Evolutionary conservation across 2,888 invertebrate genomes (phyloP), one percentile per base, ranked within the genome.

Genomic region (Azorinus chamasolen): DNA sequence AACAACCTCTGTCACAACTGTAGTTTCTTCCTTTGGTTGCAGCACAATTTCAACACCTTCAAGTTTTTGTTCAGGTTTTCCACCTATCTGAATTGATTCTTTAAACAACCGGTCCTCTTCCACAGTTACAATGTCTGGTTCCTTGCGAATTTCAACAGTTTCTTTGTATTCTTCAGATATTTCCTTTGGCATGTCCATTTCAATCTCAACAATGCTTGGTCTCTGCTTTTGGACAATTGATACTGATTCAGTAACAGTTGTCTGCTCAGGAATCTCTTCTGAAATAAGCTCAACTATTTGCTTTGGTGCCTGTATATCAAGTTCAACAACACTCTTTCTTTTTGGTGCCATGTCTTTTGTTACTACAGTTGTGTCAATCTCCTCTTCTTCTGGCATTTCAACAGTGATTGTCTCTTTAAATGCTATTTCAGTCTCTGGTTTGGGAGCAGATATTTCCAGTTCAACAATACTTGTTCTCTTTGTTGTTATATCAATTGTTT

Each of bases 401-500:
- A 32, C 10, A 6, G 10, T 32, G 10, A 32, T 10, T 32, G 4
- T 10, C 32, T 53, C 53, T 27, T 53, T 53, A 14, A 53, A 53
- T 45, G 45, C 14, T 14, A 63, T 55, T 37, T 66, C 57, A 51
- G n/a, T 27, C 14, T 54, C 58, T 46, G 59, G 43, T 45, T 37
- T 22, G 37, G 73, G 68, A n/a, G 57, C 32, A 10, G 43, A 10
- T 8, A 74, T 62, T n/a, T 68, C 58, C 32, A 74, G 51, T 55
- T 74, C 63, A 20, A 69, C 69, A 39, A 69, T 27, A 20, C 22
- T 32, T 24, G 61, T 37, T 59, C 14, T 57, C 25, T 74, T 71
- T 14, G 73, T 76, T 24, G 50, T 37, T 14, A 77, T 58, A 58
- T 76, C 72, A 55, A 74, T 32, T 24, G 68, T 77, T 32, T 72